A percentile compares a stretch with the other conserved stretches of the same genome.
Evolutionary conservation across 2,797 vertebrate genomes (phyloP).

Genomic region (Peromyscus aztecus): DNA sequence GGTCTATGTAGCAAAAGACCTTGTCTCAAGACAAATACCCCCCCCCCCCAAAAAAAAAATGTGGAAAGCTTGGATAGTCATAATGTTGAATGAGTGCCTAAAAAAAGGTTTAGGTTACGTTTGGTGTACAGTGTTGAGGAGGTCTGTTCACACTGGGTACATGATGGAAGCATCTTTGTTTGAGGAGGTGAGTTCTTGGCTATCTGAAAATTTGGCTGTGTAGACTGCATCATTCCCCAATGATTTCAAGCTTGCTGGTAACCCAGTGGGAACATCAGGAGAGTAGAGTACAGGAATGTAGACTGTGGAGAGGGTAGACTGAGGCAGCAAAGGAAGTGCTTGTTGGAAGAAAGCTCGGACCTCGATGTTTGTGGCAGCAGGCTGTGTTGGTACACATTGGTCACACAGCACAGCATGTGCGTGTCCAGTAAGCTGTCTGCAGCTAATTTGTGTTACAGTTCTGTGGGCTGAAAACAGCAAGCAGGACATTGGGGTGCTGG

Average conservation of each 20-base stretch:
- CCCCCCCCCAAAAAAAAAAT: no score
- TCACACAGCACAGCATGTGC: not conserved
- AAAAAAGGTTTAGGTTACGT: not conserved
- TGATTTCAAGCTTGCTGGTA: not conserved
- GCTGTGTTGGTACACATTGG: no score
- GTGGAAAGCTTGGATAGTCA: not conserved
- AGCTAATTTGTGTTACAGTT: not conserved
- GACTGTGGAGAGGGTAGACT: not conserved
- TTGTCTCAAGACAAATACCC: not conserved
- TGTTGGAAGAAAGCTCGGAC: not conserved
- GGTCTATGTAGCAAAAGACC: not conserved
- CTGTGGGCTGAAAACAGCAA: not conserved
- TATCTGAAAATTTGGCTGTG: not conserved
- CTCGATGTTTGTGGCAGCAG: not conserved
- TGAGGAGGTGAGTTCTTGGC: conserved; percentile 18
- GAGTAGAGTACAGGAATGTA: not conserved
- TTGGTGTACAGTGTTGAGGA: not conserved
- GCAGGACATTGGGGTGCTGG: not conserved
- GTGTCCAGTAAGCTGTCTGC: not conserved
- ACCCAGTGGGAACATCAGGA: not conserved
- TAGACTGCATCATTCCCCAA: not conserved
- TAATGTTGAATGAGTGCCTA: not conserved
- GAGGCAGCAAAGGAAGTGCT: not conserved
- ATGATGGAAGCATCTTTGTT: not conserved
- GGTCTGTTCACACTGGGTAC: not conserved